Conservation (phyloP, 2,113 vertebrate species). For the Rhegmatorhina hoffmannsi region DNA sequence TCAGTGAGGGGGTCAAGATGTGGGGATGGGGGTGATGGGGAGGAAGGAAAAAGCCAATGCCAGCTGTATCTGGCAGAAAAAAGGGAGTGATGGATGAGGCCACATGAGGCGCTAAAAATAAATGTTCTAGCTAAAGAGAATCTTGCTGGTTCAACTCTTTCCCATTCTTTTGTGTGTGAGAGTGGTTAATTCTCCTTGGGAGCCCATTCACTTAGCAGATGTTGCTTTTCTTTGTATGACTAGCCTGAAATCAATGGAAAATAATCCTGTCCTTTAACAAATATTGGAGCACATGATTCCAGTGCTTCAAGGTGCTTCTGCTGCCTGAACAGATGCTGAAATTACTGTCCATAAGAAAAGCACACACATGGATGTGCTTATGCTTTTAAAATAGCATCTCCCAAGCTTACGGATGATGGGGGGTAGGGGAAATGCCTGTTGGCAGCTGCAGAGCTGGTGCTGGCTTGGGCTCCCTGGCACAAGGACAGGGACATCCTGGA, state of each 20-base stretch:
- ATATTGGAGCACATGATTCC: neutral
- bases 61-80: neutral
- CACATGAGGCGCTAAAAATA: slow-evolving; percentile 22
- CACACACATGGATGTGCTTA: rapidly evolving
- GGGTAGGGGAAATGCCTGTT: neutral
- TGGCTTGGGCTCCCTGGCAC: neutral
- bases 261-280: slow-evolving; percentile 31
- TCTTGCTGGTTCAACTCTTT: slow-evolving; percentile 60
- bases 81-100: neutral
- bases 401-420: neutral
- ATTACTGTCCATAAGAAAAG: neutral
- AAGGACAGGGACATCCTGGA: neutral
- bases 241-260: slow-evolving; percentile 32
- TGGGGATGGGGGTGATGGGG: neutral
- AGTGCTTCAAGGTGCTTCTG: neutral
- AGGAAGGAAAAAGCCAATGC: neutral
- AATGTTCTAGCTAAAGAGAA: slow-evolving; percentile 30
- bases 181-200: slow-evolving; percentile 41
- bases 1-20: neutral
- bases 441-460: neutral
- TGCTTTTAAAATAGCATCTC: neutral
- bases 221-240: slow-evolving; percentile 57
- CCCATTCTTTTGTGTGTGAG: slow-evolving; percentile 1
- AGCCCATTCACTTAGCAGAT: slow-evolving; percentile 59
- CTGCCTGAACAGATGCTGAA: neutral